A percentile compares a stretch with the other conserved stretches of the same genome.
These are phyloP conservation scores for Esox masquinongy DNA, from an alignment of 2,797 vertebrate genomes.

Conservation along the genomic window DNA sequence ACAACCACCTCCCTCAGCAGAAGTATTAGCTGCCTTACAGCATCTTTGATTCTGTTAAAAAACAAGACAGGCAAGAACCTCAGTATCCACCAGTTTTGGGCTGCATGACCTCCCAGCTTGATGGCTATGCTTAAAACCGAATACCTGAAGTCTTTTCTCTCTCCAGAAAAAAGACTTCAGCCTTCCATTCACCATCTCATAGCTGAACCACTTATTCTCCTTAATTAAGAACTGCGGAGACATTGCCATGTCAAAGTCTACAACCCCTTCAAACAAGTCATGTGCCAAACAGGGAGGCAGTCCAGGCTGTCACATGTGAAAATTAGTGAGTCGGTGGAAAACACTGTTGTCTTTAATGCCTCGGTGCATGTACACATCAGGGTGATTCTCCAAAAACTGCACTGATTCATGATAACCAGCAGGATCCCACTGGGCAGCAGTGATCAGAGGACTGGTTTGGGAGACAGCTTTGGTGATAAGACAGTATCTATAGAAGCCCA, in stretches of 20 bases:
- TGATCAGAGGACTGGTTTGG: too few species aligned
- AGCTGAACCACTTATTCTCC: too few species aligned
- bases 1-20: constrained; percentile 5
- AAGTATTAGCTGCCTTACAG: constrained; percentile 6
- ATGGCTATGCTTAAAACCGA: neutral
- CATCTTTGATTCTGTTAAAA: constrained; percentile 3
- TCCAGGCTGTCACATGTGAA: neutral
- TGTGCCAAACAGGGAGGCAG: neutral
- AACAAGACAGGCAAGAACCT: neutral
- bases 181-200: neutral
- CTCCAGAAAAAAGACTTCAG: neutral
- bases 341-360: too few species aligned
- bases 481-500: too few species aligned
- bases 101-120: constrained; percentile 6
- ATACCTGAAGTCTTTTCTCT: too few species aligned
- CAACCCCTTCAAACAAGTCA: neutral
- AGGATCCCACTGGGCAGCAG: too few species aligned
- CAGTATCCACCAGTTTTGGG: constrained; percentile 19
- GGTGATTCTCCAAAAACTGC: neutral
- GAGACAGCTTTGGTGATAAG: too few species aligned
- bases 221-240: too few species aligned
- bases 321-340: too few species aligned
- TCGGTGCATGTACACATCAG: neutral
- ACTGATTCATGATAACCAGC: too few species aligned
- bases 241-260: neutral